Conservation (phyloP, 2,888 invertebrate species). For the Pseudolycoriella hygida region DNA sequence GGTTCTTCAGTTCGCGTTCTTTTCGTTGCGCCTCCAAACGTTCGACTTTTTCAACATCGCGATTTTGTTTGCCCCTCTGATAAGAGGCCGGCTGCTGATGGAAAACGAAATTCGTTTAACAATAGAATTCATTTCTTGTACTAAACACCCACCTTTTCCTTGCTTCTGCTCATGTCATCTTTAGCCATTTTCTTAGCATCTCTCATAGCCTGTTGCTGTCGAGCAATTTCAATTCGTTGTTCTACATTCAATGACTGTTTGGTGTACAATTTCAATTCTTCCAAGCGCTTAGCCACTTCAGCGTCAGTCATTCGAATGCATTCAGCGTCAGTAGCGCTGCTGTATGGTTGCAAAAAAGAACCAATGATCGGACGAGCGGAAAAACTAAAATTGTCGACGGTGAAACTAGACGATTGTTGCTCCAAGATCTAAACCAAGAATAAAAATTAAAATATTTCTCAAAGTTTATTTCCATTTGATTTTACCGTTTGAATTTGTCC, state of each 20-base stretch:
- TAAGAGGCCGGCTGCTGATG: too few relatives aligned
- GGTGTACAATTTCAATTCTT: constrained; percentile 46
- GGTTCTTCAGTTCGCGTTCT: constrained; percentile 64
- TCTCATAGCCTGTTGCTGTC: constrained; percentile 50
- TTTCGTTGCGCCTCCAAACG: constrained; percentile 67
- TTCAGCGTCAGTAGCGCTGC: constrained; percentile 45
- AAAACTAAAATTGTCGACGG: constrained; percentile 81
- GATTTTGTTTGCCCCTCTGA: background rate
- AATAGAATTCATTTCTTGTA: too few relatives aligned
- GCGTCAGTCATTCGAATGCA: constrained; percentile 61
- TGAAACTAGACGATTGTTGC: constrained; percentile 29
- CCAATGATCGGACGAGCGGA: constrained; percentile 78
- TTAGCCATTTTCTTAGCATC: constrained; percentile 59
- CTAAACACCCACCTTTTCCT: constrained; percentile 32
- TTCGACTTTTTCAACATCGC: constrained; percentile 62
- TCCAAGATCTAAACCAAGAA: constrained; percentile 47
- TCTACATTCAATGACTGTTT: constrained; percentile 51
- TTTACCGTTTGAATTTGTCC: constrained; percentile 46
- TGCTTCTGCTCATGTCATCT: constrained; percentile 37
- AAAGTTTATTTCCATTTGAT: constrained; percentile 9
- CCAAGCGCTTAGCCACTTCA: constrained; percentile 59
- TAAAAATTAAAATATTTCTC: too few relatives aligned
- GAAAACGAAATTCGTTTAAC: too few relatives aligned
- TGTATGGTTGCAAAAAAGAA: constrained; percentile 69
- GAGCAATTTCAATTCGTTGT: constrained; percentile 56